These are phyloP conservation scores for Drosophila sordidula DNA, from an alignment of 2,888 invertebrate genomes.

Conservation along the genomic window DNA sequence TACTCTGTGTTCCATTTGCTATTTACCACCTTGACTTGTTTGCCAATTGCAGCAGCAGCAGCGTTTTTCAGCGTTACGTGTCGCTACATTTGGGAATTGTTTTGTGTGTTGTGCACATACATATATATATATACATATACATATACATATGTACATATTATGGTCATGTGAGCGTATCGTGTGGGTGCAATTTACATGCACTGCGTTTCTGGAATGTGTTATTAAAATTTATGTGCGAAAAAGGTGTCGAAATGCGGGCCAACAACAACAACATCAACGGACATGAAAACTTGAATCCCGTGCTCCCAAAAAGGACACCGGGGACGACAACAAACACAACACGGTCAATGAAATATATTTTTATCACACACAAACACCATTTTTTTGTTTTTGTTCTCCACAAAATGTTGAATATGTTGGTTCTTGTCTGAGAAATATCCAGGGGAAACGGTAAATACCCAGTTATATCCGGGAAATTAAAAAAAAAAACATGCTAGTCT, in stretches of 20 bases:
- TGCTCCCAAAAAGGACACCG: slow-evolving; percentile 34
- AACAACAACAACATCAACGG: slow-evolving; percentile 41
- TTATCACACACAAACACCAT: slow-evolving; percentile 7
- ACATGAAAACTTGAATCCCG: slow-evolving; percentile 31
- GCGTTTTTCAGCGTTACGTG: slow-evolving; percentile 59
- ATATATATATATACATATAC: slow-evolving; percentile 6
- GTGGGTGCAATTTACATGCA: slow-evolving; percentile 64
- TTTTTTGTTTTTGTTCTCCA: slow-evolving; percentile 2
- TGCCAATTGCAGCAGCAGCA: slow-evolving; percentile 64
- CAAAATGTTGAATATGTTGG: slow-evolving; percentile 15
- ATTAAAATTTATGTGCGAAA: slow-evolving; percentile 75
- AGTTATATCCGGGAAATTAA: too few relatives aligned
- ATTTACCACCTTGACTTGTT: slow-evolving; percentile 77
- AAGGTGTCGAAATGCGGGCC: slow-evolving; percentile 70
- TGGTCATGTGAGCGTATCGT: slow-evolving; percentile 43
- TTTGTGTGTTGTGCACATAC: slow-evolving; percentile 55
- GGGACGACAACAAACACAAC: slow-evolving; percentile 22
- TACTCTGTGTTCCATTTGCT: slow-evolving; percentile 50
- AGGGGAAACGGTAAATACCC: slow-evolving; percentile 1
- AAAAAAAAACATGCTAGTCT: too few relatives aligned
- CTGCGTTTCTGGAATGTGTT: slow-evolving; percentile 67
- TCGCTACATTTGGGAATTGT: slow-evolving; percentile 76
- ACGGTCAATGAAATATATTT: slow-evolving; percentile 40
- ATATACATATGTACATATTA: slow-evolving; percentile 22
- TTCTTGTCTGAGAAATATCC: background rate